A percentile compares a stretch with the other conserved stretches of the same genome.
phyloP scores from a whole-genome alignment of 2,113 vertebrate species.

The Orientallactaga bullata region DNA sequence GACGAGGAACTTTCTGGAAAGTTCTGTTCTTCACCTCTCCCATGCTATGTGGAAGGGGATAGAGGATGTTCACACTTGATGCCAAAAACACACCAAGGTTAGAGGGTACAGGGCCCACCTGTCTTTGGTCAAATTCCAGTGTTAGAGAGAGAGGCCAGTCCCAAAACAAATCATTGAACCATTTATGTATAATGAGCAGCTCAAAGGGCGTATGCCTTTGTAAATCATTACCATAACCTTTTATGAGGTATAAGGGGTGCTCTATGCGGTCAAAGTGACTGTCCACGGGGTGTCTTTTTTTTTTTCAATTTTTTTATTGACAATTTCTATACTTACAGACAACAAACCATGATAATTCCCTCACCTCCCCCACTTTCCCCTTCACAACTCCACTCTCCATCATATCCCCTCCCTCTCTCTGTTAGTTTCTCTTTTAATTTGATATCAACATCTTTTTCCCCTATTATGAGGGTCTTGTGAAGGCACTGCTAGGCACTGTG shows the following conservation, averaged over 20 bases:
- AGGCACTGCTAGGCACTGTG: too few relatives aligned
- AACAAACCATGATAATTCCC: too few relatives aligned
- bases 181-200: background rate
- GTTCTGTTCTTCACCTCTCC: background rate
- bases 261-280: background rate
- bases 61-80: background rate
- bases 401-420: too few relatives aligned
- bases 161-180: background rate
- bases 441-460: too few relatives aligned
- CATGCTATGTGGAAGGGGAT: background rate
- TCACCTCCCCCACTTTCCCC: too few relatives aligned
- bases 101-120: background rate
- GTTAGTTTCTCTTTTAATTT: too few relatives aligned
- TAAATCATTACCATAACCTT: background rate
- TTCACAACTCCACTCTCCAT: too few relatives aligned
- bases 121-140: background rate
- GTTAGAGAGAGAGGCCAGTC: background rate
- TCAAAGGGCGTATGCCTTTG: background rate
- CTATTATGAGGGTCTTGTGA: too few relatives aligned
- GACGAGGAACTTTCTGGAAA: background rate
- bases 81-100: background rate
- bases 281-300: fast-evolving
- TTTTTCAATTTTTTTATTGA: too few relatives aligned
- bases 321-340: too few relatives aligned
- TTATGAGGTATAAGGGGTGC: background rate